Base-by-base conservation (phyloP, 2,113 vertebrate genomes). In the Helogale parvula region DNA sequence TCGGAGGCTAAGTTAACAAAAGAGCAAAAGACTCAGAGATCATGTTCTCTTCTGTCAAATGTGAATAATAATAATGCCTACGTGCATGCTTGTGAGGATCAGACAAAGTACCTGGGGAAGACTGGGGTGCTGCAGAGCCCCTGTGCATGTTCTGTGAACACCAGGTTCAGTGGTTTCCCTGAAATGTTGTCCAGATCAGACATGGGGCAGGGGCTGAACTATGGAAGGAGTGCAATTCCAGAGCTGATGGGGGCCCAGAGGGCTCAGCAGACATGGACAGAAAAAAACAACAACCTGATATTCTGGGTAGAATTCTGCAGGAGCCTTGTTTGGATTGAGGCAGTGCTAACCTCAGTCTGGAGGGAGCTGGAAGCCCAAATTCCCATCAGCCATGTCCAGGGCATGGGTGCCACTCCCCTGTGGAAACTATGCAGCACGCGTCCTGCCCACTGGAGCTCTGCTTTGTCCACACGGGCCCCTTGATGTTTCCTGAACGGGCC, bases 351-450 rank as follows among this genome's bases (percentile, higher is more conserved):
- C 86, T 68, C 52, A 47, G 23, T 71, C 54, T 68, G 5, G 2
- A 31, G 25, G 31, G 27, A 72, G 35, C 25, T 21, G 38, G 9
- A 9, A 66, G n/a, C 17, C 41, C 27, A 17, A 31, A 17, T 33
- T 54, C 23, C 19, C 6, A 27, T 13, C 4, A 47, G 19, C 38
- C 9, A 0, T 2, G 4, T 11, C 35, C 10, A 8, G 74, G 19
- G 19, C 38, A 7, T 19, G 4, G 29, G 41, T 0, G 2, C 7
- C 41, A 5, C 77, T 66, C 1, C 5, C 52, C 79, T 0, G n/a
- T 25, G 66, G 12, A 27, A 33, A 35, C 31, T 1, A 11, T 5
- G 31, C 27, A 63, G 83, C n/a, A n/a, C 17, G 14, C 1, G 1
- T 3, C 54, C 41, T 72, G 66, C 33, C 5, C 66, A 11, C 25